Evolutionary conservation across 2,797 vertebrate genomes (phyloP), one percentile per base, ranked within the genome.

Genomic region (Buphagus erythrorhynchus): DNA sequence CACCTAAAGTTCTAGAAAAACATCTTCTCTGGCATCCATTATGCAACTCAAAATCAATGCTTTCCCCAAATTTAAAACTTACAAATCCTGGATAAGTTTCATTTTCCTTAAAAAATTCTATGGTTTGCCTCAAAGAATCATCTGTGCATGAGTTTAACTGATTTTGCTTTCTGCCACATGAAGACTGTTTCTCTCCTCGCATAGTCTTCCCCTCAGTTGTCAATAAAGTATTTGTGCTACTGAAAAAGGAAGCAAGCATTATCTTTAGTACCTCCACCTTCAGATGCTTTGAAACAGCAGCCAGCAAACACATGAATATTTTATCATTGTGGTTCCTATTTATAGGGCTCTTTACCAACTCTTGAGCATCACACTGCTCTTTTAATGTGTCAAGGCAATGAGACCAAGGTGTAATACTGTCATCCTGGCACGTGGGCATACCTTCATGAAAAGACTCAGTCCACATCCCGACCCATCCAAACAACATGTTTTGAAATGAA

Each of bases 41-140:
- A 62, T 16, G 36, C 35, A 80, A 86, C 33, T 58, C 48, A 57
- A 91, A 88, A 69, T 12, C 49, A 77, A 45, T 33, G 25, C 1
- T 81, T 91, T 93, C 81, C 66, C 85, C 40, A 88, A 90, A 89
- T 36, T 71, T 48, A 61, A 62, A 81, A 80, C 63, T 91, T 58
- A 71, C 7, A 69, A 75, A 40, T 52, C 18, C 78, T 90, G 42
- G 43, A 66, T 40, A 97, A 81, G 10, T 83, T 78, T 68, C 59
- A 5, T 40, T 74, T 13, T 57, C 76, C 61, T 21, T 57, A 75
- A 61, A 29, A 95, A 78, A 77, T 58, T 58, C 40, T 84, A 5
- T 77, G 45, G 46, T 85, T 93, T 81, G 90, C 86, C 81, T 91
- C 31, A 68, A 75, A 89, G 13, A n/a, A 51, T 38, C 63, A 51